Base-by-base conservation (phyloP, 2,113 vertebrate species). In the Phalacrocorax aristotelis region DNA sequence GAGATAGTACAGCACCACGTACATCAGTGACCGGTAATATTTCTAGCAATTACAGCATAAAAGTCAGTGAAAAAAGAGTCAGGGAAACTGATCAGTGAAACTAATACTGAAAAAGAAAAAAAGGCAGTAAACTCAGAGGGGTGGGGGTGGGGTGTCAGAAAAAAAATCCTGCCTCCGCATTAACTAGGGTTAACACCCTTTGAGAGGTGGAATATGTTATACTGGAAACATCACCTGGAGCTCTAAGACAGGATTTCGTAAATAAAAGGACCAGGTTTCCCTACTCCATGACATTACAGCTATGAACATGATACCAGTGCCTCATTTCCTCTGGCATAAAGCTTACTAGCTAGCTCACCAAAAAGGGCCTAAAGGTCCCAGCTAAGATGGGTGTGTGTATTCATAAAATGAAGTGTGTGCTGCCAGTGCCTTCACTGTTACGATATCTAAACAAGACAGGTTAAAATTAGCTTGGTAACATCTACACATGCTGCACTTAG, bases 1-100 rank as follows among this genome's bases (percentile, higher is more conserved):
- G 0, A 80, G 27, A 48, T n/a, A 80, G 51, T 42, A 69, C 9
- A 23, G 16, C 20, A 74, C 0, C 0, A 3, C 51, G 40, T 34
- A 44, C 3, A 1, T 61, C 29, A 46, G 18, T 58, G 34, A 66
- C 17, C 69, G 54, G 54, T 55, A 92, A 58, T 12, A 60, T 58
- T 60, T 83, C 91, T 49, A 81, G 42, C 9, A 11, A 58, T 58
- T 83, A 66, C 11, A 78, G 32, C 30, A 44, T n/a, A 91, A 78
- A 91, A 64, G 11, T 32, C 14, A 46, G 19, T 13, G 36, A 8
- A 38, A 55, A 54, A 87, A 38, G 6, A 15, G 9, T 12, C 22
- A 77, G 10, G 13, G 9, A 91, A 84, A 94, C 21, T 34, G n/a
- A 42, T 13, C 32, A 58, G 27, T 40, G 52, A 74, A 87, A 40